phyloP scores from a whole-genome alignment of 2,888 invertebrate genomes.

The Yponomeuta malinellus region DNA sequence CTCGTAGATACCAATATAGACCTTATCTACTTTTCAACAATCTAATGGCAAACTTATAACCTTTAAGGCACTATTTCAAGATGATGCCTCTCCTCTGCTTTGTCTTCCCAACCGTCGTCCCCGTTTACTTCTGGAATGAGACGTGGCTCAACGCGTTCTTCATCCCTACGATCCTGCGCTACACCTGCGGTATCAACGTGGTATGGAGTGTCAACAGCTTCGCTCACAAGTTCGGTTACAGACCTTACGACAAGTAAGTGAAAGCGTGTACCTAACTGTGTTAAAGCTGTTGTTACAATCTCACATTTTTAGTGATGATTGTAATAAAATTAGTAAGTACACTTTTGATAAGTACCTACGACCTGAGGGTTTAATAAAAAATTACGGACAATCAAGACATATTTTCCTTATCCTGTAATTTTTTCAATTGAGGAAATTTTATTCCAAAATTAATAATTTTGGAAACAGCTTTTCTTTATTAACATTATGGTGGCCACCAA shows the following conservation, averaged over 20 bases:
- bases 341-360: too few species aligned
- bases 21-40: not conserved
- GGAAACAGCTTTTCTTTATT: too few species aligned
- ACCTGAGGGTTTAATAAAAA: too few species aligned
- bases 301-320: too few species aligned
- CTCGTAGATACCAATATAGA: too few species aligned
- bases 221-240: slow-evolving; percentile 92
- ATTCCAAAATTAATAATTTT: too few species aligned
- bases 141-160: slow-evolving; percentile 83
- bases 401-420: too few species aligned
- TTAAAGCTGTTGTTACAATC: too few species aligned
- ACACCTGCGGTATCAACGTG: slow-evolving; percentile 84
- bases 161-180: slow-evolving; percentile 83
- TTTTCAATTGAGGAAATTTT: too few species aligned
- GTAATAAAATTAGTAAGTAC: too few species aligned
- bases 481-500: too few species aligned
- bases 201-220: slow-evolving; percentile 97
- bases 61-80: slow-evolving; percentile 79
- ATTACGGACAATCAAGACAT: too few species aligned
- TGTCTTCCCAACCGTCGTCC: slow-evolving; percentile 85
- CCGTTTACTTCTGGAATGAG: slow-evolving; percentile 87
- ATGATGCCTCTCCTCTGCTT: slow-evolving; percentile 88
- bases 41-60: not conserved
- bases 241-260: slow-evolving; percentile 89
- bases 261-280: not conserved